These are phyloP conservation scores for Dynastes grantii DNA, from an alignment of 2,888 invertebrate species.

Conservation along the genomic window DNA sequence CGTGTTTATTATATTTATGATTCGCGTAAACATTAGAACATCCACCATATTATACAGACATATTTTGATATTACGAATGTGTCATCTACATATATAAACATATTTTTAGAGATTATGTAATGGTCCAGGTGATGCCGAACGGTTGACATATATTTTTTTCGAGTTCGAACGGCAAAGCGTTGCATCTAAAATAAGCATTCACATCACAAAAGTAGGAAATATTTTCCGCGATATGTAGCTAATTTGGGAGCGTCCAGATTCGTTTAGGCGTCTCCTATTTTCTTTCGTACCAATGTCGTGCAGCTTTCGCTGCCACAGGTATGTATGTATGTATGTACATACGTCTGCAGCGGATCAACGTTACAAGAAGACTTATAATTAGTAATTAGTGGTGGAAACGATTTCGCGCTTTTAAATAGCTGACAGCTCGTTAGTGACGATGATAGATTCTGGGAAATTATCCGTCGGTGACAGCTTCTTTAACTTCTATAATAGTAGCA, in stretches of 20 bases:
- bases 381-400: slow-evolving; percentile 3
- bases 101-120: slow-evolving; percentile 11
- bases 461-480: neutral
- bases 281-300: slow-evolving; percentile 8
- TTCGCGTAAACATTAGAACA: neutral
- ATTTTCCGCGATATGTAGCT: neutral
- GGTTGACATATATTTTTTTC: slow-evolving; percentile 13
- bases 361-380: slow-evolving; percentile 2
- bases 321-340: too few species aligned
- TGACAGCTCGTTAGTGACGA: slow-evolving; percentile 12
- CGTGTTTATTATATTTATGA: slow-evolving; percentile 8
- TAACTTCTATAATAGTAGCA: neutral
- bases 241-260: neutral
- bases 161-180: neutral
- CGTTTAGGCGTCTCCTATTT: neutral
- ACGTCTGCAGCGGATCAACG: slow-evolving; percentile 6
- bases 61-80: neutral
- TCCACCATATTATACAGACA: neutral
- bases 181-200: slow-evolving; percentile 7
- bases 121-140: slow-evolving; percentile 15
- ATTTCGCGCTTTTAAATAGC: neutral
- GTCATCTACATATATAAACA: slow-evolving; percentile 1
- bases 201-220: neutral
- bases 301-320: neutral
- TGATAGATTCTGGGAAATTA: neutral